Conservation (phyloP, 2,888 invertebrate genomes). For the Lepidonotus clava region DNA sequence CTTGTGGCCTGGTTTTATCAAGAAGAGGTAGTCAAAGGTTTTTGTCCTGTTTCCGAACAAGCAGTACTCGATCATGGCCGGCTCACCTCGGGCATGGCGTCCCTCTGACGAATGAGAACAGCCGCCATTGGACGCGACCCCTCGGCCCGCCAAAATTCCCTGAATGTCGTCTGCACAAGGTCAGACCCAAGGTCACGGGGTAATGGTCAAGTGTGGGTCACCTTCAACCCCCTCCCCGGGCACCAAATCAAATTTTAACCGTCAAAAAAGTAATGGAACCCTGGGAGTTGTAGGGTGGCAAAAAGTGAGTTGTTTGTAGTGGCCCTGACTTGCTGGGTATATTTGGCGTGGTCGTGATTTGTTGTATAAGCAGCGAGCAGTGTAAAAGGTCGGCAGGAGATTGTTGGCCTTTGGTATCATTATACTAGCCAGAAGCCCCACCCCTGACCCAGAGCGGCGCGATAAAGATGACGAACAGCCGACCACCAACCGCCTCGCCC, state of each 20-base stretch:
- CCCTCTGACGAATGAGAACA: slow-evolving; percentile 2
- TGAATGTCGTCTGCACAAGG: slow-evolving; percentile 45
- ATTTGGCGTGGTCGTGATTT: slow-evolving; percentile 3
- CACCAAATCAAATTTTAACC: slow-evolving; percentile 48
- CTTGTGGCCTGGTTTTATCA: slow-evolving; percentile 41
- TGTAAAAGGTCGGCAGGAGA: slow-evolving; percentile 8
- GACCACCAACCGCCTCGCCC: slow-evolving; percentile 41
- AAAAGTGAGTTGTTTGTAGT: neutral
- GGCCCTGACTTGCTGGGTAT: slow-evolving; percentile 6
- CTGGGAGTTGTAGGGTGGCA: neutral
- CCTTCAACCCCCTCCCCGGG: slow-evolving; percentile 36
- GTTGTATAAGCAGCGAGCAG: slow-evolving; percentile 2
- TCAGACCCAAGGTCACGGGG: slow-evolving; percentile 45
- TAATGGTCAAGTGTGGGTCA: slow-evolving; percentile 49
- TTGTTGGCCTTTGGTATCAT: slow-evolving; percentile 21
- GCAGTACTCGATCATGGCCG: slow-evolving; percentile 31
- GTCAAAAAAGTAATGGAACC: slow-evolving; percentile 31
- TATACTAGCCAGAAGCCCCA: slow-evolving; percentile 48
- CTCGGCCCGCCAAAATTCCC: slow-evolving; percentile 36
- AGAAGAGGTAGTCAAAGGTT: slow-evolving; percentile 7
- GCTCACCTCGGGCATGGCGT: slow-evolving; percentile 12
- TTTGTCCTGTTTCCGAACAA: slow-evolving; percentile 20
- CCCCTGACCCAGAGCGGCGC: slow-evolving; percentile 34
- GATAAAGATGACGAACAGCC: slow-evolving; percentile 44
- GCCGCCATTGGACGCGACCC: neutral